Conservation (phyloP, 2,113 vertebrate species). For the Aptenodytes patagonicus region DNA sequence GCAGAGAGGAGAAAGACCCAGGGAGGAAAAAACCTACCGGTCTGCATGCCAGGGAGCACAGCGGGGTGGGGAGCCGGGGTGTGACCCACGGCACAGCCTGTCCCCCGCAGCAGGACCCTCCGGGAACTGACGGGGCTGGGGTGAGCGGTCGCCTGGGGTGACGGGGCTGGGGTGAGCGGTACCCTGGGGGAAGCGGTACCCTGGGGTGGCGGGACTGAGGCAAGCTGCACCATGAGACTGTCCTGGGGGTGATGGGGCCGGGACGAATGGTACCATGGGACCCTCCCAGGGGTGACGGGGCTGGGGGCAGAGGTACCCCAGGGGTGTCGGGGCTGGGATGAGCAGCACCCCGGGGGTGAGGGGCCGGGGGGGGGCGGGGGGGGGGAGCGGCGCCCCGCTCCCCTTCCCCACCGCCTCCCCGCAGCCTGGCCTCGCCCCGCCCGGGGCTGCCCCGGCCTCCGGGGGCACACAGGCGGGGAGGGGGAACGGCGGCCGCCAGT, state of each 20-base stretch:
- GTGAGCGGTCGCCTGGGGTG: neutral
- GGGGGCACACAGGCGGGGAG: too few relatives aligned
- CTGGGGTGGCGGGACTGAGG: too few relatives aligned
- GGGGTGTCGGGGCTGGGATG: too few relatives aligned
- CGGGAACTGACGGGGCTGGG: neutral
- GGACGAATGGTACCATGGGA: fast-evolving
- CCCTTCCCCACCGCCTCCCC: too few relatives aligned
- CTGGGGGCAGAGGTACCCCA: neutral
- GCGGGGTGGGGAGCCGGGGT: fast-evolving
- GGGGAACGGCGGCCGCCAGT: too few relatives aligned
- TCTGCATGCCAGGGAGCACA: neutral
- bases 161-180: neutral
- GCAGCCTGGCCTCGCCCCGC: too few relatives aligned
- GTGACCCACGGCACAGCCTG: fast-evolving
- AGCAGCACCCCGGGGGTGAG: too few relatives aligned
- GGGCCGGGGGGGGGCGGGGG: too few relatives aligned
- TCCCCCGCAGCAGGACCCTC: neutral
- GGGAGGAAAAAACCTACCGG: neutral
- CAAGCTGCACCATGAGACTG: neutral
- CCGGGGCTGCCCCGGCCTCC: too few relatives aligned
- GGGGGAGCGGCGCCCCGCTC: too few relatives aligned
- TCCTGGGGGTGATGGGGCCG: neutral
- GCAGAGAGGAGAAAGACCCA: neutral
- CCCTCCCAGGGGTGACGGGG: too few relatives aligned
- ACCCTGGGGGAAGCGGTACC: too few relatives aligned